Percentiles rank a stretch among this genome's conserved stretches.
Evolutionary conservation across 2,888 invertebrate genomes (phyloP).

Genomic region (Papilio elwesi): DNA sequence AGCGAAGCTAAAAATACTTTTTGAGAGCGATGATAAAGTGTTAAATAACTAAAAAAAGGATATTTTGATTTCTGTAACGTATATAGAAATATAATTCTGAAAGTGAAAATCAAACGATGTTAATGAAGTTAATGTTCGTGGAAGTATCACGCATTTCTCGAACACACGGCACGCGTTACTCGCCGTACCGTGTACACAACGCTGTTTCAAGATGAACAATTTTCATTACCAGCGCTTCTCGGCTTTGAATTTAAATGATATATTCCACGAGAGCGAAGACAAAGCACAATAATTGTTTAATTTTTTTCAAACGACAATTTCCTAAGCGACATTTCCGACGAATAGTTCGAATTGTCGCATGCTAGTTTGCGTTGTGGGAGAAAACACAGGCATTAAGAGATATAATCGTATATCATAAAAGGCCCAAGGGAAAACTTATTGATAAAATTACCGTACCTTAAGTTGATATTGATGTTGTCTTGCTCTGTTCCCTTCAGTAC

Average conservation of each 20-base stretch:
- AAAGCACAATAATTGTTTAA: constrained; percentile 68
- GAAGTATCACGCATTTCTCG: constrained; percentile 27
- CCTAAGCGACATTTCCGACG: constrained; percentile 75
- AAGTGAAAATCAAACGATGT: constrained; percentile 30
- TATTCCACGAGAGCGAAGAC: constrained; percentile 56
- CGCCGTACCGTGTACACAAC: constrained; percentile 14
- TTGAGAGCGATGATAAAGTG: not conserved
- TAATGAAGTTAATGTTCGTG: constrained; percentile 19
- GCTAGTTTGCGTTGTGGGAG: constrained; percentile 67
- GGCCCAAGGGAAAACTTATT: not conserved
- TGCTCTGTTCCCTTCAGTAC: not conserved
- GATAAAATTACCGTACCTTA: not conserved
- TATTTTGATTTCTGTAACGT: not conserved
- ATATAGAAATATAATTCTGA: constrained; percentile 25
- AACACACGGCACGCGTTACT: too few species aligned
- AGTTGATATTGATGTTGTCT: not conserved
- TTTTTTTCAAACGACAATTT: constrained; percentile 74
- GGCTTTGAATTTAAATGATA: constrained; percentile 20
- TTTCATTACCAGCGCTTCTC: constrained; percentile 18
- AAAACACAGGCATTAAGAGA: constrained; percentile 63
- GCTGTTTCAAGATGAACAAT: constrained; percentile 27
- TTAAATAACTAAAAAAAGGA: not conserved
- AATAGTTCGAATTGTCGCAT: constrained; percentile 78
- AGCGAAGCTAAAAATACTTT: not conserved
- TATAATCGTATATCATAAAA: constrained; percentile 46